A percentile compares a stretch with the other conserved stretches of the same genome.
Evolutionary conservation across 2,113 vertebrate species (phyloP).

Genomic region (Neogale vison): DNA sequence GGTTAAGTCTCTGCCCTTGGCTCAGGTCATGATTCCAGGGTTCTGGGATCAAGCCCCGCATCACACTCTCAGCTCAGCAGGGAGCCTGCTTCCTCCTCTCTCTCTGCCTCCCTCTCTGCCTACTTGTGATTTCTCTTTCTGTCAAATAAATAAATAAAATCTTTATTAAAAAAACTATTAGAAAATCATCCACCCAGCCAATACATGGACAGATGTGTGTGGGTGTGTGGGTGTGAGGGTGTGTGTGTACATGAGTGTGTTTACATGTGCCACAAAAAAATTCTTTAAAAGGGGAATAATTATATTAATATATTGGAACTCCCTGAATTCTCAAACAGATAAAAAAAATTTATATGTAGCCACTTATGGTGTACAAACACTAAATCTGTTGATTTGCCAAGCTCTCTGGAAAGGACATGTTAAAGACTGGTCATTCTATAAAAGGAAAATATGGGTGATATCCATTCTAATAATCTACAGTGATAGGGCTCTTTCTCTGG

Average conservation of each 20-base stretch:
- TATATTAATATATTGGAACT: not conserved
- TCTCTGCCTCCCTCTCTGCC: no score
- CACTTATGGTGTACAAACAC: not conserved
- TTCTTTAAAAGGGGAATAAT: not conserved
- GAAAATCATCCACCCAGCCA: not conserved
- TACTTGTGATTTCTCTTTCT: no score
- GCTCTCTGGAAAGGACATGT: constrained; percentile 4
- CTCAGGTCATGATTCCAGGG: no score
- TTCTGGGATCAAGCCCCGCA: no score
- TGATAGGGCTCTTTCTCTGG: not conserved
- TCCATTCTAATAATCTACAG: not conserved
- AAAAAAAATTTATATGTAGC: not conserved
- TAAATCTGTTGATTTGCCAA: constrained; percentile 24
- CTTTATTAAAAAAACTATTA: not conserved
- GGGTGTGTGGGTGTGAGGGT: no score
- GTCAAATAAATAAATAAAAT: no score
- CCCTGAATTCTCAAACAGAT: not conserved
- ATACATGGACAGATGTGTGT: not conserved
- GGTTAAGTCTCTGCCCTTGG: no score
- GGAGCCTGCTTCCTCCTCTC: no score
- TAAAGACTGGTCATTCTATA: not conserved
- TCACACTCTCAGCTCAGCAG: no score
- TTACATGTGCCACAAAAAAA: not conserved
- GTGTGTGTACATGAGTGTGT: not conserved
- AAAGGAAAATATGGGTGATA: not conserved